Conservation (phyloP, 2,888 invertebrate species). For the Stenotaenia linearis region DNA sequence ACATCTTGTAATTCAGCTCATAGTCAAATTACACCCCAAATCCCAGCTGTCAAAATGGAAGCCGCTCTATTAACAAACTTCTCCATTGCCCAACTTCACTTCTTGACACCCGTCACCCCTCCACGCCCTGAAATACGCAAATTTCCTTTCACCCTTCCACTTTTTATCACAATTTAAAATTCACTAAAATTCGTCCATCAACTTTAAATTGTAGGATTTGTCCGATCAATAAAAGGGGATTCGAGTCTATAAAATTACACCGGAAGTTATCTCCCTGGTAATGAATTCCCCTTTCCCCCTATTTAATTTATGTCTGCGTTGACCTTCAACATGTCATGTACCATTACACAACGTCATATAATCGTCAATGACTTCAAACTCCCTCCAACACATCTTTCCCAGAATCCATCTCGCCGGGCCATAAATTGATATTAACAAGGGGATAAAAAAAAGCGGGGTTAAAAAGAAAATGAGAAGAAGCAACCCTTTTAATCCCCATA, state of each 20-base stretch:
- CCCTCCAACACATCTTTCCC: not conserved
- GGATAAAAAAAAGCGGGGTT: not conserved
- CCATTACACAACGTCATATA: not conserved
- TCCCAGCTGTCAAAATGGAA: slow-evolving; percentile 26
- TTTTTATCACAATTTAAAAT: too few species aligned
- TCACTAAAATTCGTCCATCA: too few species aligned
- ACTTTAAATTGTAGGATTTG: not conserved
- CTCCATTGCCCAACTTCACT: too few species aligned
- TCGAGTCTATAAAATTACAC: not conserved
- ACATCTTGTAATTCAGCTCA: slow-evolving; percentile 7
- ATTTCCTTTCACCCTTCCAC: too few species aligned
- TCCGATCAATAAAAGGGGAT: not conserved
- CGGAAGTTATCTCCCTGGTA: not conserved
- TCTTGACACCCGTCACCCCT: too few species aligned
- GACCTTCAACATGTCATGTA: slow-evolving; percentile 2
- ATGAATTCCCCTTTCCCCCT: not conserved
- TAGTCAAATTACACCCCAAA: slow-evolving; percentile 21
- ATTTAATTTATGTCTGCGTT: not conserved
- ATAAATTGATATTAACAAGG: not conserved
- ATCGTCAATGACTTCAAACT: not conserved
- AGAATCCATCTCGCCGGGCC: not conserved
- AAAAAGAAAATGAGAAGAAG: not conserved
- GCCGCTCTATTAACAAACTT: not conserved
- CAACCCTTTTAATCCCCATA: not conserved
- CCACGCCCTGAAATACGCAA: too few species aligned